Evolutionary conservation across 2,797 vertebrate genomes (phyloP).

Genomic region (Uromys caudimaculatus): DNA sequence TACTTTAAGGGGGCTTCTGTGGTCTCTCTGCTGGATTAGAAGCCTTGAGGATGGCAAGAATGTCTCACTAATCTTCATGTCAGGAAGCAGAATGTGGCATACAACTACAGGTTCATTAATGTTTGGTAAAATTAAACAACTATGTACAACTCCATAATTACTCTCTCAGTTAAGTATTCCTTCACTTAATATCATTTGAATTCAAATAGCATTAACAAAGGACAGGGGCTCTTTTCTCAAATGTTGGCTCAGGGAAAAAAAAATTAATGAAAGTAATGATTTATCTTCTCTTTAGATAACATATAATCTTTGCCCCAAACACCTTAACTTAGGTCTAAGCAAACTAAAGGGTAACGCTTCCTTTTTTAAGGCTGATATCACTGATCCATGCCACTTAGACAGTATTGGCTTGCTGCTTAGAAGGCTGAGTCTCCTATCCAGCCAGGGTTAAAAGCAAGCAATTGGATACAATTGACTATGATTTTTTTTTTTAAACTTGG

Average conservation of each 20-base stretch:
- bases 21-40: neutral
- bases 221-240: neutral
- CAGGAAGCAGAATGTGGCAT: neutral
- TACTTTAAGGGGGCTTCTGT: neutral
- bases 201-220: slow-evolving; percentile 30
- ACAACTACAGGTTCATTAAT: neutral
- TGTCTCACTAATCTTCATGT: neutral
- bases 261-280: neutral
- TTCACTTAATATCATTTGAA: slow-evolving; percentile 17
- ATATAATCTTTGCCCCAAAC: neutral
- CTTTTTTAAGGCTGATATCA: neutral
- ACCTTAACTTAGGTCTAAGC: neutral
- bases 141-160: neutral
- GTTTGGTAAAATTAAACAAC: neutral
- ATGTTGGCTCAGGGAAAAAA: neutral
- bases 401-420: neutral
- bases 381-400: neutral
- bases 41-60: neutral
- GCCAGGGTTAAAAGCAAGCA: neutral
- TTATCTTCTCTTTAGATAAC: neutral
- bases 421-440: neutral
- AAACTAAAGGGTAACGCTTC: neutral
- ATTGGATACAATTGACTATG: neutral
- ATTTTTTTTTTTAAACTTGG: neutral
- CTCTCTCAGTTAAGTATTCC: slow-evolving; percentile 13